A percentile compares a stretch with the other conserved stretches of the same genome.
Evolutionary conservation across 2,888 invertebrate genomes (phyloP).

Genomic region (Gasteruption jaculator): DNA sequence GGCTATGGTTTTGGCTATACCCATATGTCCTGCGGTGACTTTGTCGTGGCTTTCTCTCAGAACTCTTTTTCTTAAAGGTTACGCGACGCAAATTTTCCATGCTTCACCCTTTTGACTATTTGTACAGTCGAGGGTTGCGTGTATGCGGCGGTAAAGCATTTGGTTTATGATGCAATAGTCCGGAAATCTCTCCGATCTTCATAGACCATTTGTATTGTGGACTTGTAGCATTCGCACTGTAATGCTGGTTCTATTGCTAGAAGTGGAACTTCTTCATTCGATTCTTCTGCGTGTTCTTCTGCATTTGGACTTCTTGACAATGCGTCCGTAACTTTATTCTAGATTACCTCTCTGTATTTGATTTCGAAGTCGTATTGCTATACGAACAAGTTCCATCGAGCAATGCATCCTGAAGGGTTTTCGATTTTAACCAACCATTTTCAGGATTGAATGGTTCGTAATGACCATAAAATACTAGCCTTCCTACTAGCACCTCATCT

Average conservation of each 20-base stretch:
- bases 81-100: conserved; percentile 10
- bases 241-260: neutral
- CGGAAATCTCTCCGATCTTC: neutral
- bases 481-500: conserved; percentile 4
- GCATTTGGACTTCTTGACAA: conserved; percentile 10
- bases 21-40: conserved; percentile 18
- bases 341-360: conserved; percentile 8
- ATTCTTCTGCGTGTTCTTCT: neutral
- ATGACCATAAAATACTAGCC: no score
- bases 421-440: conserved; percentile 5
- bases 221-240: neutral
- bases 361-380: conserved; percentile 10
- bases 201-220: neutral
- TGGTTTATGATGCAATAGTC: neutral
- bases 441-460: conserved; percentile 7
- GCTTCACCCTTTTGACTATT: conserved; percentile 4
- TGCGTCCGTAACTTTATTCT: conserved; percentile 12
- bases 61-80: neutral
- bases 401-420: conserved; percentile 14
- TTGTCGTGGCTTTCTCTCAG: conserved; percentile 12
- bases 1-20: conserved; percentile 14
- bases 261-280: no score
- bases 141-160: conserved; percentile 1
- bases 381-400: conserved; percentile 10
- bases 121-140: neutral